Base-by-base conservation (phyloP, 1,140 invertebrate genomes). In the Lordiphosa mommai region DNA sequence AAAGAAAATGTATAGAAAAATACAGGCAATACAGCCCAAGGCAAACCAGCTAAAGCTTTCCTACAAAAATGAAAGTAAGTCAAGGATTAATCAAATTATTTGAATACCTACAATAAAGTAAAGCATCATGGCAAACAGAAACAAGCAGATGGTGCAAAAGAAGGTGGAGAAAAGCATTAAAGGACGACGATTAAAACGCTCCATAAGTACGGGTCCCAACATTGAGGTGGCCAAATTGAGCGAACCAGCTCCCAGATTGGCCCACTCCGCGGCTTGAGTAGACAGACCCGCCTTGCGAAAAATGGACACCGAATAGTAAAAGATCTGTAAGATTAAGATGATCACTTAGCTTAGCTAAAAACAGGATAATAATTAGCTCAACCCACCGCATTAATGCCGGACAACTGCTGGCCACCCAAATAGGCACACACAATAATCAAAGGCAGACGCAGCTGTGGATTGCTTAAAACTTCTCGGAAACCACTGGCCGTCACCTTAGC, bases 361-460 rank as follows among this genome's bases (percentile, higher is more conserved):
- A n/a, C n/a, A n/a, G n/a, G n/a, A n/a, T n/a, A n/a, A n/a, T n/a
- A n/a, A n/a, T n/a, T 23, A 2, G 12, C 5, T 7, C 16, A 36
- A 74, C 66, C 5, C 34, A 95, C 95, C 51, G 95, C 94, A 89
- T 97, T 97, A 32, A 97, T 96, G 27, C 96, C 96, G 56, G 93
- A 94, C 40, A 96, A 91, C 89, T 97, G 96, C 88, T 97, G 96
- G 0, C 95, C 94, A 16, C 92, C 91, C 89, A 96, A 94, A 85
- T 95, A 90, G 13, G 92, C 86, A 74, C 93, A 93, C 0, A 94
- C 92, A 20, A 97, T 90, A 9, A 95, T 76, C 4, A 96, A 68
- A 6, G 94, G 93, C 12, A 95, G 86, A 0, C 66, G 61, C 12
- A 87, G 48, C 3, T 46, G 53, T 0, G 59, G 48, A 59, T 88